Percentiles rank a stretch among this genome's conserved stretches.
phyloP scores from a whole-genome alignment of 2,113 vertebrate species.

The Maccullochella peelii region DNA sequence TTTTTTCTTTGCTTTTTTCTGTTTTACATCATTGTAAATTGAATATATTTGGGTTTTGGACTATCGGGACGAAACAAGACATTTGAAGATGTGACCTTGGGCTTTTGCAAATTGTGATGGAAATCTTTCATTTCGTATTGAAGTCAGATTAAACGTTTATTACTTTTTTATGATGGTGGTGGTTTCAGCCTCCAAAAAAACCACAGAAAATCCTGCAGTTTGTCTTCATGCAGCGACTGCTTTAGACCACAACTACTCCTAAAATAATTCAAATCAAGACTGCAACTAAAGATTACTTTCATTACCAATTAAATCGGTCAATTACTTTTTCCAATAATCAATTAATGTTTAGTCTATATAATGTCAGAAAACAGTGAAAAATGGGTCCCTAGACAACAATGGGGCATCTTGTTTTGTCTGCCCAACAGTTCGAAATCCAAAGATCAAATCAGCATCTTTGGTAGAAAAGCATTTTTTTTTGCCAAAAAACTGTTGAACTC shows the following conservation, averaged over 20 bases:
- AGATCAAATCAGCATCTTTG: neutral
- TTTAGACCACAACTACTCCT: neutral
- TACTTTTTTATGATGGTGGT: too few relatives aligned
- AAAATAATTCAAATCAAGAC: neutral
- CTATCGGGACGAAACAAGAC: neutral
- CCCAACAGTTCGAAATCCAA: neutral
- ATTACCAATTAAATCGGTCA: neutral
- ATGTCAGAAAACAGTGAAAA: neutral
- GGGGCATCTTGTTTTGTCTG: neutral
- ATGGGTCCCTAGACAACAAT: neutral
- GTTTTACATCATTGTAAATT: neutral
- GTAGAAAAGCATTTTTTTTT: neutral
- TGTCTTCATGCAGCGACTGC: too few relatives aligned
- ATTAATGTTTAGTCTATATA: neutral
- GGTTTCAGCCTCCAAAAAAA: too few relatives aligned
- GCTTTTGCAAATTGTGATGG: too few relatives aligned
- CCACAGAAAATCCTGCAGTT: too few relatives aligned
- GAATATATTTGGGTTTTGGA: neutral
- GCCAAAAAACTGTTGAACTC: neutral
- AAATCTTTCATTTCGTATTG: too few relatives aligned
- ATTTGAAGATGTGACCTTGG: neutral
- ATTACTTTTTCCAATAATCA: neutral
- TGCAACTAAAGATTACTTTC: neutral
- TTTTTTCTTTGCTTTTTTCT: neutral
- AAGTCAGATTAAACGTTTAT: too few relatives aligned